A percentile compares a stretch with the other conserved stretches of the same genome.
Evolutionary conservation across 2,797 vertebrate species (phyloP).

Genomic region (Poecile montanus): DNA sequence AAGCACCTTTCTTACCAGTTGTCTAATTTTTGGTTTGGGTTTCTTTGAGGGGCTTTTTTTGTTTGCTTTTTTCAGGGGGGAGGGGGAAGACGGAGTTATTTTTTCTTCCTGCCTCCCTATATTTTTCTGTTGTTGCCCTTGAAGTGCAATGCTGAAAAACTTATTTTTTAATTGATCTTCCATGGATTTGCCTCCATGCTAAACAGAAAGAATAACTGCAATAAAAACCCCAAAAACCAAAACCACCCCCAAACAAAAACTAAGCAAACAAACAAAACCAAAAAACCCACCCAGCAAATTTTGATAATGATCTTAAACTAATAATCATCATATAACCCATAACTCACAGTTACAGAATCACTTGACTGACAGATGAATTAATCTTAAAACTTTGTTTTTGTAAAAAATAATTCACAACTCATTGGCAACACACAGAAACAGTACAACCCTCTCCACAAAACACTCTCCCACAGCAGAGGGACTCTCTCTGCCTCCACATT

Average conservation of each 20-base stretch:
- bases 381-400: neutral
- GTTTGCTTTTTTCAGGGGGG: neutral
- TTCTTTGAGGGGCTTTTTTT: neutral
- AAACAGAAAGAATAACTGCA: neutral
- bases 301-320: neutral
- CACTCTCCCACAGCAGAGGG: neutral
- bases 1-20: neutral
- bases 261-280: neutral
- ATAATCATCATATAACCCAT: neutral
- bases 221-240: neutral
- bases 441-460: neutral
- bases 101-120: accelerated
- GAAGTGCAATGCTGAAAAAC: neutral
- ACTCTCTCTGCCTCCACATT: neutral
- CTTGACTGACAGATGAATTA: neutral
- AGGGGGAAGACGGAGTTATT: neutral
- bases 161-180: neutral
- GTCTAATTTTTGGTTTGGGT: neutral
- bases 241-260: neutral
- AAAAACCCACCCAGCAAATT: no score
- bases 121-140: neutral
- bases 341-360: neutral
- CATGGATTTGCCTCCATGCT: neutral
- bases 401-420: neutral
- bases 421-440: neutral